A percentile compares a stretch with the other conserved stretches of the same genome.
Evolutionary conservation across 2,113 vertebrate species (phyloP).

Genomic region (Hipposideros armiger): DNA sequence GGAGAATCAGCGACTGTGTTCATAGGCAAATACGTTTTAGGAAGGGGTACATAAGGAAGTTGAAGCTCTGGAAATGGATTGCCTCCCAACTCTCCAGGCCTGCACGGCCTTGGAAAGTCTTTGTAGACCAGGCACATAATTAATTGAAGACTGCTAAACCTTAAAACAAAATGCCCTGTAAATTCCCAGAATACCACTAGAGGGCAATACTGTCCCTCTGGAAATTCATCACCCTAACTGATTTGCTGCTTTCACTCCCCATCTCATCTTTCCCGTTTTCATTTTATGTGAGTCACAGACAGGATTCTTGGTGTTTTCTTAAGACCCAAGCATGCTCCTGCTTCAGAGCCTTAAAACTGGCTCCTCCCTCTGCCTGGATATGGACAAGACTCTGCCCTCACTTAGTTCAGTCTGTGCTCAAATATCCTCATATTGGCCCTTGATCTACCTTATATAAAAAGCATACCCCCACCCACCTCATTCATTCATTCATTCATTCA

Average conservation of each 20-base stretch:
- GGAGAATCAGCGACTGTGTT: neutral
- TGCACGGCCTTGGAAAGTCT: neutral
- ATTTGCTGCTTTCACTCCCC: neutral
- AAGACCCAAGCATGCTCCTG: neutral
- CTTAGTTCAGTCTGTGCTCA: neutral
- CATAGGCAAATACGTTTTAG: neutral
- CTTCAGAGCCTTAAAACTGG: neutral
- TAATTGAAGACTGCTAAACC: neutral
- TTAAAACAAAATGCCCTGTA: neutral
- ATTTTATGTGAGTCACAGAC: neutral
- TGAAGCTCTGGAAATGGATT: neutral
- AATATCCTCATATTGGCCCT: neutral
- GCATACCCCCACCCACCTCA: neutral
- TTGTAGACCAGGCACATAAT: too few species aligned
- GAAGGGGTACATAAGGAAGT: rapidly evolving
- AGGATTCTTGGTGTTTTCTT: neutral
- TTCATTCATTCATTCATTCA: neutral
- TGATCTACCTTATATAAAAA: neutral
- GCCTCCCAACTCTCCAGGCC: neutral
- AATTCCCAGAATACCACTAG: neutral
- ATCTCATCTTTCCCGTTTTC: neutral
- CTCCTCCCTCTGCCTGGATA: neutral
- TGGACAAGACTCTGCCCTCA: neutral
- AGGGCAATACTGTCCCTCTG: neutral
- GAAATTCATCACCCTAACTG: neutral